Evolutionary conservation across 2,888 invertebrate genomes (phyloP), one percentile per base, ranked within the genome.

Genomic region (Mesorhabditis sp.): DNA sequence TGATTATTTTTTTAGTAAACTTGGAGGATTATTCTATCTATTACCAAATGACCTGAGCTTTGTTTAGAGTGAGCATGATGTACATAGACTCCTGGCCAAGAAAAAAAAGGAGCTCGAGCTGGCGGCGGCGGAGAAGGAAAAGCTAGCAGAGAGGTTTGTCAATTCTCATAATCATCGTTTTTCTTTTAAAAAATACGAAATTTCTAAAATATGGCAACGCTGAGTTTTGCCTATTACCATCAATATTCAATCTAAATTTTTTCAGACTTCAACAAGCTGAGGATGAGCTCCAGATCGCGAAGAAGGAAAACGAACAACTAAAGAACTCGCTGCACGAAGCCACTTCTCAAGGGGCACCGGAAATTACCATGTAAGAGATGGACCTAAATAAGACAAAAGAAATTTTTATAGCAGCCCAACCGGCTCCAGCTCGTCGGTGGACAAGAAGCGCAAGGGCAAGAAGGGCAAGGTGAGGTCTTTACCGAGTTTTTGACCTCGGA

Each of bases 191-290:
- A 50, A 50, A n/a, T 50, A 50, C 58, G 58, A 50, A 13, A 50
- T 13, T 13, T 50, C n/a, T 13, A 50, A 50, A 13, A 50, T 50
- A 10, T 50, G 7, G 7, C n/a, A 50, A 50, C n/a, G 10, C n/a
- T 13, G 58, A 28, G 28, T 28, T 28, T 28, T 28, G 28, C 28
- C 28, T 28, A 28, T 28, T 28, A 28, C 28, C 28, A 28, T 28
- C 28, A 28, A 28, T 28, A 13, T 50, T 50, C 41, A 58, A 65
- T n/a, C 28, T n/a, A 5, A 7, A 43, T 45, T 28, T 41, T 70
- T 71, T 67, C 65, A 74, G 74, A 69, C 63, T 64, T 4, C 68
- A 70, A 65, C 72, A 74, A 43, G 70, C 70, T 70, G 72, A 72
- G 67, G 65, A 70, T 15, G 72, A 72, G 13, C 66, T 70, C 44